Base-by-base conservation (phyloP, 2,888 invertebrate genomes). In the Mesoligia furuncula region DNA sequence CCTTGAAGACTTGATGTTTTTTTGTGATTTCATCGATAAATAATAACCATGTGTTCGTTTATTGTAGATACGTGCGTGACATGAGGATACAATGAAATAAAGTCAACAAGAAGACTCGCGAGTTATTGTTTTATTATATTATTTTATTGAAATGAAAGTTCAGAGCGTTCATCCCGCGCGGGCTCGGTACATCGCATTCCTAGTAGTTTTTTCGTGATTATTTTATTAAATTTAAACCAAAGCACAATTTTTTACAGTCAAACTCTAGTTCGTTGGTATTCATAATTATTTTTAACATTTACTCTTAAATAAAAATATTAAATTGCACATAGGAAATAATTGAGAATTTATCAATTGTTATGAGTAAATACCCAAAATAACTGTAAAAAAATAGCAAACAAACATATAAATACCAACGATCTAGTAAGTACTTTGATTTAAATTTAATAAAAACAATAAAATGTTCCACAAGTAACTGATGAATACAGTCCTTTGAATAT, bases 1-100 rank as follows among this genome's bases (percentile, higher is more conserved):
- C 85, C 80, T 87, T 74, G 71, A 77, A 73, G 74, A 75, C 76
- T 77, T 89, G 79, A 77, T 85, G 82, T 84, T 89, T 76, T 67
- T 75, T 73, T 77, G 79, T 83, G 81, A 81, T 81, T 89, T 66
- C 64, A 67, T 79, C 61, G 80, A 73, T 77, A 84, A 88, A 87
- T 87, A 80, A 83, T 82, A 83, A 85, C 70, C 69, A 48, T 79
- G 67, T 80, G 74, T 77, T 80, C 51, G 69, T 65, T 62, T 81
- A 64, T 57, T 70, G 13, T 51, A 65, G 57, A 42, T 65, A 39
- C 39, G 57, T 64, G 62, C n/a, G 80, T 80, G 71, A 62, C 71
- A 27, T 67, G 31, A 57, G 61, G 39, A 84, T 67, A 57, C 57
- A 68, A 80, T 59, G 39, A 80, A 67, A 62, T 84, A 24, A 66